Base-by-base conservation (phyloP, 2,113 vertebrate genomes). In the Lycocorax pyrrhopterus region DNA sequence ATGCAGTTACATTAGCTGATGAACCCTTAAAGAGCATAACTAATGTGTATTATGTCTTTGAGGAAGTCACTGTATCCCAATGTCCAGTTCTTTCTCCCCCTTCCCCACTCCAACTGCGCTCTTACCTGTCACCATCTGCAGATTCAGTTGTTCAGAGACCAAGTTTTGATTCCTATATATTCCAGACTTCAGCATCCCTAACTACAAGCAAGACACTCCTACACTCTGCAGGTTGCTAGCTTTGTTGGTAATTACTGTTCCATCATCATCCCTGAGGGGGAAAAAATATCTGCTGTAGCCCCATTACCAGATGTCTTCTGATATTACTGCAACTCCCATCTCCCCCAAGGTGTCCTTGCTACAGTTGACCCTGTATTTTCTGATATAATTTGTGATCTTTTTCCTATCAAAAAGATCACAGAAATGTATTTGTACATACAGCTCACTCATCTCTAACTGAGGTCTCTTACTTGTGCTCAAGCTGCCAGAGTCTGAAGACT, bases 271-370 rank as follows among this genome's bases (percentile, higher is more conserved):
- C 85, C 83, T 67, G 47, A 67, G 73, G 39, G 14, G 22, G 19
- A 27, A 55, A 68, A 56, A 63, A 73, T 18, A 87, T 83, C 83
- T 87, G 52, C 74, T 89, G 26, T 89, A 93, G 80, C 43, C 80
- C 95, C 84, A 89, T 95, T 87, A 84, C 58, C 90, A 92, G 80
- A 79, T 94, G 77, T 95, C 84, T 91, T 94, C 90, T 64, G 52
- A 83, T 89, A 89, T 89, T 87, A 87, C 71, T 63, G 47, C 80
- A 91, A 82, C 35, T 85, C 62, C 44, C 21, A 8, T 90, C 44
- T 89, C 76, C 88, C 79, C 89, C 0, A 0, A 95, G 94, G 64
- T 87, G 72, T 53, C 88, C 79, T 84, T 94, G 52, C 44, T 87
- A 74, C 67, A 73, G 71, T 53, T 87, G 84, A 94, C 92, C 87